Evolutionary conservation across 2,113 vertebrate species (phyloP).

Genomic region (Myiagra hebetior): DNA sequence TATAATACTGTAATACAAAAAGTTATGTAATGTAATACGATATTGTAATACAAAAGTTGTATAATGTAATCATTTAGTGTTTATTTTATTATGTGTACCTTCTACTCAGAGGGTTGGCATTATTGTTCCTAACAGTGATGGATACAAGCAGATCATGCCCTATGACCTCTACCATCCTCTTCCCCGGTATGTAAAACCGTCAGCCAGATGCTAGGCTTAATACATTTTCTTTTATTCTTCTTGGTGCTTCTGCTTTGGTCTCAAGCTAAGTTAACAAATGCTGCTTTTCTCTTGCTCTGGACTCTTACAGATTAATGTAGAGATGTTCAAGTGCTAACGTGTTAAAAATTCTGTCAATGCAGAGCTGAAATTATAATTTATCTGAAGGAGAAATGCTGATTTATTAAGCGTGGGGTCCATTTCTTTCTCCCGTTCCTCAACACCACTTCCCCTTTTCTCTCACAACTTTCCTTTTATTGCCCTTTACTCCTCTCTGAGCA

Average conservation of each 20-base stretch:
- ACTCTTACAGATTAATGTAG: neutral
- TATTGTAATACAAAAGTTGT: conserved; percentile 54
- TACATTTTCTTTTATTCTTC: neutral
- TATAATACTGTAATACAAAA: conserved; percentile 28
- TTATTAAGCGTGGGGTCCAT: neutral
- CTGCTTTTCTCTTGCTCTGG: conserved; percentile 3
- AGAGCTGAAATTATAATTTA: neutral
- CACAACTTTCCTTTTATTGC: neutral
- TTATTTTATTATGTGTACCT: conserved; percentile 81
- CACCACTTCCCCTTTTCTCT: neutral
- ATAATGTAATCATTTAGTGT: conserved; percentile 78
- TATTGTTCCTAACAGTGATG: conserved; percentile 90
- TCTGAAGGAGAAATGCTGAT: neutral
- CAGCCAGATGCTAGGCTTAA: conserved; percentile 62
- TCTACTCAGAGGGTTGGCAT: conserved; percentile 85
- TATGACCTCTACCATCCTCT: conserved; percentile 99
- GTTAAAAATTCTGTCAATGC: neutral
- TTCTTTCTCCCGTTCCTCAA: neutral
- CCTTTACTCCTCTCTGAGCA: neutral
- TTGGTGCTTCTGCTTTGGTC: conserved; percentile 9
- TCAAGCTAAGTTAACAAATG: conserved; percentile 1
- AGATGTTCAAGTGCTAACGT: neutral
- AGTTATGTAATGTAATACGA: conserved; percentile 65
- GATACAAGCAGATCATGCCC: conserved; percentile 99
- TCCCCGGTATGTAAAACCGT: conserved; percentile 86